Conservation (phyloP, 2,113 vertebrate species). For the Prolemur simus region DNA sequence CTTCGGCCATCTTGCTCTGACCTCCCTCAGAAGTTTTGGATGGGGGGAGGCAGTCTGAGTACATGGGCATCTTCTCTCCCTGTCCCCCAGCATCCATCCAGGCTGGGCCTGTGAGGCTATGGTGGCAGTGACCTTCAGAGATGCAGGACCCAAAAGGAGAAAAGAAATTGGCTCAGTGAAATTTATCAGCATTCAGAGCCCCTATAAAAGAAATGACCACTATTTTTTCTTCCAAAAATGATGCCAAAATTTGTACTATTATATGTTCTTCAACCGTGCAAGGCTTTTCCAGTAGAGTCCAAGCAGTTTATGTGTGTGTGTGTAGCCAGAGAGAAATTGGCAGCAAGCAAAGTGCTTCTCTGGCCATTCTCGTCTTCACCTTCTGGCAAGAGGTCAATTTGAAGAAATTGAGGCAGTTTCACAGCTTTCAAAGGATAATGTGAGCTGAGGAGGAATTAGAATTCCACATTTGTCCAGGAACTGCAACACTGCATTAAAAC, state of each 20-base stretch:
- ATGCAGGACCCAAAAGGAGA: neutral
- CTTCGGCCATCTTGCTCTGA: too few species aligned
- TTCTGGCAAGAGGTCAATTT: neutral
- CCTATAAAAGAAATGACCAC: neutral
- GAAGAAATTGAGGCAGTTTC: neutral
- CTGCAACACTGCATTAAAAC: too few species aligned
- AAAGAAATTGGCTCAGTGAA: neutral
- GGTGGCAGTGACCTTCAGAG: neutral
- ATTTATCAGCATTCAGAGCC: neutral
- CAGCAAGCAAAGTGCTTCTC: rapidly evolving
- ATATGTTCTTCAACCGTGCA: neutral
- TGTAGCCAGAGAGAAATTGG: neutral
- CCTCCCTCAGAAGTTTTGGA: neutral
- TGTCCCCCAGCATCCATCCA: too few species aligned
- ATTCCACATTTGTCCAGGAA: neutral
- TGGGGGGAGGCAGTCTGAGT: neutral
- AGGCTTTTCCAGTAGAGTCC: neutral
- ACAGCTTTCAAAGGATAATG: neutral
- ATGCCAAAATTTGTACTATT: neutral
- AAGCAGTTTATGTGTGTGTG: neutral
- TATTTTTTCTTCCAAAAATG: neutral
- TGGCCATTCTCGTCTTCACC: neutral
- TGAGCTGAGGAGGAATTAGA: neutral
- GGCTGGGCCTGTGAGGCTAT: neutral
- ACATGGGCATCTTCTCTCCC: neutral